Evolutionary conservation across 1,140 invertebrate genomes (phyloP).

Genomic region (Pogonus chalceus): DNA sequence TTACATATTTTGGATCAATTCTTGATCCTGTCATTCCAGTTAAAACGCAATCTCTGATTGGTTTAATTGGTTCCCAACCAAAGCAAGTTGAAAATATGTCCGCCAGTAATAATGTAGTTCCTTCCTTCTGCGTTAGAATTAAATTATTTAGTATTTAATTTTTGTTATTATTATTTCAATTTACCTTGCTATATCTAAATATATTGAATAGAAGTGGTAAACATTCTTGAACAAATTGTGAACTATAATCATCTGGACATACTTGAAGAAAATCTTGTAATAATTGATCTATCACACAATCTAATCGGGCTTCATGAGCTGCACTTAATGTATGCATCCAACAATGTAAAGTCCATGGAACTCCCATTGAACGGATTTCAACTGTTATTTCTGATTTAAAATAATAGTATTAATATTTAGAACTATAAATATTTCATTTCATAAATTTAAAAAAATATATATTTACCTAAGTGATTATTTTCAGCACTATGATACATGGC

Average conservation of each 20-base stretch:
- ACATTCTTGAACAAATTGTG: conserved; percentile 82
- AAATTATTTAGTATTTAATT: background rate
- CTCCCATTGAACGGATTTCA: conserved; percentile 69
- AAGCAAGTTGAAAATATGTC: conserved; percentile 85
- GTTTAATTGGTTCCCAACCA: conserved; percentile 74
- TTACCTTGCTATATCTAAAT: conserved; percentile 79
- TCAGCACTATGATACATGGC: conserved; percentile 89
- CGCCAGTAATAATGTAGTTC: conserved; percentile 72
- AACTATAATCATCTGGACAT: conserved; percentile 73
- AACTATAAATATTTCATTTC: background rate
- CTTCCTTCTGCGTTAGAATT: conserved; percentile 59
- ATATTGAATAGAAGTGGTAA: conserved; percentile 82
- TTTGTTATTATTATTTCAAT: conserved; percentile 8
- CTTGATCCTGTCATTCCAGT: conserved; percentile 50
- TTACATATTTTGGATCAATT: conserved; percentile 85
- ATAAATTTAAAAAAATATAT: background rate
- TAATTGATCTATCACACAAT: conserved; percentile 80
- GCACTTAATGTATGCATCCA: conserved; percentile 85
- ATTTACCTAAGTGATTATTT: conserved; percentile 60
- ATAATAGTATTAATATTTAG: conserved; percentile 1
- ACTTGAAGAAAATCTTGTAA: conserved; percentile 84
- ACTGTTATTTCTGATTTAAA: conserved; percentile 58
- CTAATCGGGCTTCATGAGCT: conserved; percentile 69
- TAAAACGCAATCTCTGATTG: conserved; percentile 60
- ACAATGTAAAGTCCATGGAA: conserved; percentile 82